Evolutionary conservation across 1,140 invertebrate species (phyloP).

Genomic region (Ectropis grisescens): DNA sequence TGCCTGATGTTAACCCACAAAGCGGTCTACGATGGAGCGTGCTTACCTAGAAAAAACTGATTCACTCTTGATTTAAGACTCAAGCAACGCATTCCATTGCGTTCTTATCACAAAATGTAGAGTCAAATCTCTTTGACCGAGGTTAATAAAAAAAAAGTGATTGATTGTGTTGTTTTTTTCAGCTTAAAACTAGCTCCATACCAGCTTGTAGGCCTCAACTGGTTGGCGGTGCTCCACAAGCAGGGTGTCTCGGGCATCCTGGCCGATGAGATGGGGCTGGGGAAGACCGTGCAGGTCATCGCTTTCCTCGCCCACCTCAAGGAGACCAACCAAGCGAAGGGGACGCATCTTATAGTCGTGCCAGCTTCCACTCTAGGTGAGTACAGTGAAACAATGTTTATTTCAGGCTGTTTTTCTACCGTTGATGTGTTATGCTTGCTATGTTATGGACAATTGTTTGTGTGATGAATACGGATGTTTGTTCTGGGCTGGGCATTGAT

Average conservation of each 20-base stretch:
- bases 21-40: too few species aligned
- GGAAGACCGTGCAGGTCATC: slow-evolving; percentile 93
- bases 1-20: too few species aligned
- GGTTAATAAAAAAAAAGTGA: too few species aligned
- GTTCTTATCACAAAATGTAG: too few species aligned
- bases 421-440: background rate
- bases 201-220: slow-evolving; percentile 95
- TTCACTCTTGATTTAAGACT: too few species aligned
- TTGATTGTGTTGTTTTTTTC: too few species aligned
- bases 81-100: too few species aligned
- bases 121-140: too few species aligned
- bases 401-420: background rate
- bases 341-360: slow-evolving; percentile 91
- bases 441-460: too few species aligned
- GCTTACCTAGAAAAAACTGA: too few species aligned
- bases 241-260: slow-evolving; percentile 95
- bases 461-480: too few species aligned
- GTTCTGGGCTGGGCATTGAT: too few species aligned
- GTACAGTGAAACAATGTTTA: slow-evolving; percentile 6
- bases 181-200: slow-evolving; percentile 85
- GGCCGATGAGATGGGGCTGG: slow-evolving; percentile 91
- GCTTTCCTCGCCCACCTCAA: slow-evolving; percentile 91
- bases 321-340: slow-evolving; percentile 76
- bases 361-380: slow-evolving; percentile 91
- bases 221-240: slow-evolving; percentile 90